These are phyloP conservation scores for Odobenus rosmarus DNA, from an alignment of 2,113 vertebrate genomes.

Conservation along the genomic window DNA sequence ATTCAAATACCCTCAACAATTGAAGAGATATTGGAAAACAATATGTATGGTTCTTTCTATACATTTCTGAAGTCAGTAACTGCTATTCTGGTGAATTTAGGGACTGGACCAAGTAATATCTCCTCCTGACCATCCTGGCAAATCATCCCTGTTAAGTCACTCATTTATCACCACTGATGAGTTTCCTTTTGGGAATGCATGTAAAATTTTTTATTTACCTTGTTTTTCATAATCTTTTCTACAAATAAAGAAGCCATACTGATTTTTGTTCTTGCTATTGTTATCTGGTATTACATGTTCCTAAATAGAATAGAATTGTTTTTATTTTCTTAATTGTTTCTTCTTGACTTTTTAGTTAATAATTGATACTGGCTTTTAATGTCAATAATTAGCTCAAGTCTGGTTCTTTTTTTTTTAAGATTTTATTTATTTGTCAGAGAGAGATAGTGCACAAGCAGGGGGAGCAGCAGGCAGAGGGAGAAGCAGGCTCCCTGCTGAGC, in stretches of 20 bases:
- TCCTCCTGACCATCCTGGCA: background rate
- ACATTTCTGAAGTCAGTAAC: background rate
- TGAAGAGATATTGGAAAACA: background rate
- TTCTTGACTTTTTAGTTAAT: background rate
- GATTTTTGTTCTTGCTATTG: background rate
- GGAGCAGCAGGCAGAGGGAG: too few relatives aligned
- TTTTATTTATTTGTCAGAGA: too few relatives aligned
- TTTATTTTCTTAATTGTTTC: background rate
- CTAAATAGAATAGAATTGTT: background rate
- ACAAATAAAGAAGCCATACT: background rate
- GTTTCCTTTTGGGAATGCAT: background rate
- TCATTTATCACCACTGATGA: background rate
- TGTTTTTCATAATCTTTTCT: conserved; percentile 26
- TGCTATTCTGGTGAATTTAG: background rate
- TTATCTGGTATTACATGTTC: background rate
- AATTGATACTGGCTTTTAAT: background rate
- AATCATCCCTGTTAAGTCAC: background rate
- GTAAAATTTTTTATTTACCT: background rate
- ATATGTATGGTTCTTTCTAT: background rate
- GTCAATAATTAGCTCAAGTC: background rate
- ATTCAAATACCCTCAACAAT: background rate
- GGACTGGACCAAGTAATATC: background rate
- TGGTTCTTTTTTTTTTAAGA: background rate
- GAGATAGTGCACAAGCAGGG: too few relatives aligned
- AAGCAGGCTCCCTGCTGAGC: too few relatives aligned